Evolutionary conservation across 2,888 invertebrate species (phyloP).

Genomic region (Diploptera punctata): DNA sequence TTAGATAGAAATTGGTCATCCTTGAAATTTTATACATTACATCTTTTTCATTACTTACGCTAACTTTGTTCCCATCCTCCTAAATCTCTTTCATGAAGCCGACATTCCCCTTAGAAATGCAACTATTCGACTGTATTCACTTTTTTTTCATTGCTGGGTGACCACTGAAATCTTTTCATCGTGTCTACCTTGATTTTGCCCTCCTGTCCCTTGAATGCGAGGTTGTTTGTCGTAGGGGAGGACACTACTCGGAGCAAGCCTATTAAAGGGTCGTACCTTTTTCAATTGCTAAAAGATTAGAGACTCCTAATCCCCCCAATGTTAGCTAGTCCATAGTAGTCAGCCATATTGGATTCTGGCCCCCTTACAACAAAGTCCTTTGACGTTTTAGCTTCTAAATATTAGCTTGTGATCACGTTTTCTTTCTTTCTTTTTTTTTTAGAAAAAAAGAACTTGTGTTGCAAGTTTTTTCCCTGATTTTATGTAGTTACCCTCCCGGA

Average conservation of each 20-base stretch:
- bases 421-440: not conserved
- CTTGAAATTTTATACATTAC: not conserved
- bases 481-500: not conserved
- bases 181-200: not conserved
- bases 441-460: not conserved
- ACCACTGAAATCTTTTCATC: not conserved
- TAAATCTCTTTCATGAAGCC: not conserved
- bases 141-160: not conserved
- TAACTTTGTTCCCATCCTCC: not conserved
- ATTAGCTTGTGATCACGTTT: not conserved
- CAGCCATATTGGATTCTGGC: not conserved
- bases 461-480: not conserved
- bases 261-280: slow-evolving; percentile 9
- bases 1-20: not conserved
- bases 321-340: not conserved
- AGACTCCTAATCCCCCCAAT: not conserved
- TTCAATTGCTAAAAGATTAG: slow-evolving; percentile 8
- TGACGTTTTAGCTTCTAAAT: not conserved
- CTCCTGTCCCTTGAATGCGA: not conserved
- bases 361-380: not conserved
- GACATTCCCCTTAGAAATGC: too few species aligned
- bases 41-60: not conserved
- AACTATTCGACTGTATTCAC: not conserved
- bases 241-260: not conserved
- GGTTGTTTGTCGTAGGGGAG: not conserved